Evolutionary conservation across 2,888 invertebrate genomes (phyloP), one percentile per base, ranked within the genome.

Genomic region (Dinocampus coccinellae): DNA sequence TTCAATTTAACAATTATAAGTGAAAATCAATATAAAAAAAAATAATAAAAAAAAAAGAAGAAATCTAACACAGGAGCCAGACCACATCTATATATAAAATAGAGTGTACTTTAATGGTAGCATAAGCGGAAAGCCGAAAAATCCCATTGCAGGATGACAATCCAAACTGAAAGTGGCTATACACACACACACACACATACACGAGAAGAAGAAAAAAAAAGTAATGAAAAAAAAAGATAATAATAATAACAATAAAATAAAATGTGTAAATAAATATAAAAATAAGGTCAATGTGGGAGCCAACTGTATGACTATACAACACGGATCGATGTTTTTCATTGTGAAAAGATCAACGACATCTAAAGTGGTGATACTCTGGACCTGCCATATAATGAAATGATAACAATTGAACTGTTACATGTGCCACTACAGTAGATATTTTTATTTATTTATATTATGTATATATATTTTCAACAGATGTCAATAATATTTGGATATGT

Each of bases 131-230:
- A 34, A 58, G 58, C 58, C 58, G 58, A 33, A 58, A 58, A 33
- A 29, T 34, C 34, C 58, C 24, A 55, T 26, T 34, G 58, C 29
- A 16, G 58, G 33, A 58, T 58, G 33, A 16, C 58, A 58, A 58
- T 58, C 58, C 58, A 58, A 58, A 58, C 33, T 33, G 58, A 58
- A 58, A 58, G 58, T 58, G 58, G 34, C 26, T 58, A 33, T 58
- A 33, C 47, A 47, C 47, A 33, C 7, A 29, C 29, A 29, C n/a
- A n/a, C n/a, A n/a, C n/a, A n/a, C n/a, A n/a, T n/a, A n/a, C n/a
- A n/a, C n/a, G n/a, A n/a, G n/a, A n/a, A n/a, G n/a, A n/a, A n/a
- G n/a, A n/a, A n/a, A n/a, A n/a, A n/a, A n/a, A n/a, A n/a, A n/a
- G n/a, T n/a, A n/a, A n/a, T n/a, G n/a, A n/a, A n/a, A n/a, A n/a